Evolutionary conservation across 2,113 vertebrate species (phyloP).

Genomic region (Oxyruncus cristatus): DNA sequence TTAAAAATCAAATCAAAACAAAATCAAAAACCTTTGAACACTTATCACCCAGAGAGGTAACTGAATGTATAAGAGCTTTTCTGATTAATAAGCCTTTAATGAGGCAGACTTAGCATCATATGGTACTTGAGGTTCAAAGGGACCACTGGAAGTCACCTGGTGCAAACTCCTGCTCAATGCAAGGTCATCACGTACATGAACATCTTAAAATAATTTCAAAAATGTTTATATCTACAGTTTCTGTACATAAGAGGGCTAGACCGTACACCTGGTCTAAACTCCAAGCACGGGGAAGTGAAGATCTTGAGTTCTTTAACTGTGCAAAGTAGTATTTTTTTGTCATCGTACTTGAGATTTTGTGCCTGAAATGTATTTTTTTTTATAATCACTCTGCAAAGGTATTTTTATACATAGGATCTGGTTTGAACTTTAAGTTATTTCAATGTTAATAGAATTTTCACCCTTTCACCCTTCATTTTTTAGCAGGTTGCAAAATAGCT

Average conservation of each 20-base stretch:
- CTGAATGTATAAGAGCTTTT: background rate
- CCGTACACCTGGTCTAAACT: background rate
- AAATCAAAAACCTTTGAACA: background rate
- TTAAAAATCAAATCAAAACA: background rate
- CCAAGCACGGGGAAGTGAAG: background rate
- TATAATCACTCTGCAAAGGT: background rate
- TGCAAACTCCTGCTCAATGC: background rate
- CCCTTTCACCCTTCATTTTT: background rate
- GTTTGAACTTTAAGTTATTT: background rate
- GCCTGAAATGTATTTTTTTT: background rate
- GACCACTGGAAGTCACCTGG: background rate
- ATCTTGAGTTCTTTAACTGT: background rate
- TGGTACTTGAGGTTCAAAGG: background rate
- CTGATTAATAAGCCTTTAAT: background rate
- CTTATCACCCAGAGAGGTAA: background rate
- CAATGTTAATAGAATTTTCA: background rate
- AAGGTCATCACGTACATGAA: background rate
- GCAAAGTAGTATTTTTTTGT: background rate
- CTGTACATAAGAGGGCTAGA: background rate
- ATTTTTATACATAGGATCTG: background rate
- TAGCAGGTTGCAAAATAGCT: background rate
- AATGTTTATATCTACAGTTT: background rate
- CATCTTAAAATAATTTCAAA: background rate
- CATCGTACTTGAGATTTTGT: background rate
- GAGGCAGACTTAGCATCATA: background rate